Percentiles rank a stretch among this genome's conserved stretches.
Evolutionary conservation across 2,888 invertebrate species (phyloP).

Genomic region (Drosophila quasianomalipes): DNA sequence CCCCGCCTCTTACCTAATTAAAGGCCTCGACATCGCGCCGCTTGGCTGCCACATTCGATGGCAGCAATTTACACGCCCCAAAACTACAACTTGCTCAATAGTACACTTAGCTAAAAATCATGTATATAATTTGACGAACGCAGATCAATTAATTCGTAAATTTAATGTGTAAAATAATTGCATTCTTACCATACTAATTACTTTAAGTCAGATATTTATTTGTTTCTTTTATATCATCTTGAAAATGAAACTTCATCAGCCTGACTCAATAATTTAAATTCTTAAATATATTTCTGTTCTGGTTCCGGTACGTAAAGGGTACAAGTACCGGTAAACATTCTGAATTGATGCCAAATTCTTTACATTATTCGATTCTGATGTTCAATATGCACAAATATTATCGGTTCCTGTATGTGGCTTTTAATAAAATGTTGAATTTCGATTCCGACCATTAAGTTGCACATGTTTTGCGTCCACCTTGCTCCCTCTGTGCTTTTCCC

Average conservation of each 20-base stretch:
- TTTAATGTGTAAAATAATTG: too few relatives aligned
- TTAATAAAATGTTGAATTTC: neutral
- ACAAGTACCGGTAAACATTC: neutral
- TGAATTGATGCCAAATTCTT: neutral
- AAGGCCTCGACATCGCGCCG: slow-evolving; percentile 30
- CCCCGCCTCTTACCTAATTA: slow-evolving; percentile 44
- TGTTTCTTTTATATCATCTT: neutral
- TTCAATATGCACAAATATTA: neutral
- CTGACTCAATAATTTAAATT: too few relatives aligned
- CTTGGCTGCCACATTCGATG: slow-evolving; percentile 41
- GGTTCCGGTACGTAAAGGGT: too few relatives aligned
- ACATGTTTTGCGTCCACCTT: neutral
- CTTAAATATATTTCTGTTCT: too few relatives aligned
- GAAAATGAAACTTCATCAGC: neutral
- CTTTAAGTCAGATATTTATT: neutral
- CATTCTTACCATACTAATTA: too few relatives aligned
- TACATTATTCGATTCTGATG: neutral
- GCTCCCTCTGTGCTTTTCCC: neutral
- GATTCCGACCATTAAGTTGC: neutral
- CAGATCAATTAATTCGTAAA: too few relatives aligned
- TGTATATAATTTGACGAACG: neutral
- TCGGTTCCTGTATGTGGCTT: neutral
- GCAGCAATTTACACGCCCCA: slow-evolving; percentile 66
- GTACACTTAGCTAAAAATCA: slow-evolving; percentile 19
- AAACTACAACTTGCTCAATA: slow-evolving; percentile 60